These are phyloP conservation scores for Chrysolina oricalcia DNA, from an alignment of 2,888 invertebrate species.

Conservation along the genomic window DNA sequence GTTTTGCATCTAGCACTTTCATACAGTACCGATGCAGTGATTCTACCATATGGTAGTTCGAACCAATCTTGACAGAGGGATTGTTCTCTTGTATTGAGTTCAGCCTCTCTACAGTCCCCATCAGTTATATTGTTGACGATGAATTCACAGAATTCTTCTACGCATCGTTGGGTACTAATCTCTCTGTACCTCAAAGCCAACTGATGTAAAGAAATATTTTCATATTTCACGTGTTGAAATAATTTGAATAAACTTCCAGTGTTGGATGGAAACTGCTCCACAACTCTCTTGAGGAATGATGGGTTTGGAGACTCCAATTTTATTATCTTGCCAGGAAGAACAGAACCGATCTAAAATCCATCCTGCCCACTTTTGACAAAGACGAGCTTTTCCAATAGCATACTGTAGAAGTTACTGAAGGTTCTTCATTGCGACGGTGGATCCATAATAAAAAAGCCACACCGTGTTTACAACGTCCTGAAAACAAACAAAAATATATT, in stretches of 20 bases:
- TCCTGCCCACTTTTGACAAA: slow-evolving; percentile 5
- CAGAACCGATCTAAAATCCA: slow-evolving; percentile 5
- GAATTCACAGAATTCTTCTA: slow-evolving; percentile 1
- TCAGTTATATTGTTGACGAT: neutral
- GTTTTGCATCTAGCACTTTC: no score
- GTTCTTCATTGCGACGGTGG: slow-evolving; percentile 36
- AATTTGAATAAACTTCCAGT: slow-evolving; percentile 13
- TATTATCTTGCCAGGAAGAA: neutral
- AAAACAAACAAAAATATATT: slow-evolving; percentile 18
- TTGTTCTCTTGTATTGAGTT: slow-evolving; percentile 41
- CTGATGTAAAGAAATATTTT: slow-evolving; percentile 16
- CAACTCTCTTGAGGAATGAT: slow-evolving; percentile 12
- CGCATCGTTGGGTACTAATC: neutral
- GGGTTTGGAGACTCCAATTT: slow-evolving; percentile 14
- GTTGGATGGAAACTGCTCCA: slow-evolving; percentile 7
- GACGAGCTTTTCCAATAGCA: slow-evolving; percentile 16
- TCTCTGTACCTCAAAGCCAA: slow-evolving; percentile 9
- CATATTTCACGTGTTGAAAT: slow-evolving; percentile 16
- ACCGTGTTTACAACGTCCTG: slow-evolving; percentile 52
- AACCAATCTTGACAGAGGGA: slow-evolving; percentile 36
- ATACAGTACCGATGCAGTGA: slow-evolving; percentile 54
- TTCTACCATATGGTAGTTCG: slow-evolving; percentile 49
- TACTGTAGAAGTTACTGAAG: slow-evolving; percentile 28
- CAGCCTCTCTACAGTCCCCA: slow-evolving; percentile 19
- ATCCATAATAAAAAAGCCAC: slow-evolving; percentile 46